Percentiles rank a stretch among this genome's conserved stretches.
Conservation (phyloP, 2,888 invertebrate species). For the Baronia brevicornis region DNA sequence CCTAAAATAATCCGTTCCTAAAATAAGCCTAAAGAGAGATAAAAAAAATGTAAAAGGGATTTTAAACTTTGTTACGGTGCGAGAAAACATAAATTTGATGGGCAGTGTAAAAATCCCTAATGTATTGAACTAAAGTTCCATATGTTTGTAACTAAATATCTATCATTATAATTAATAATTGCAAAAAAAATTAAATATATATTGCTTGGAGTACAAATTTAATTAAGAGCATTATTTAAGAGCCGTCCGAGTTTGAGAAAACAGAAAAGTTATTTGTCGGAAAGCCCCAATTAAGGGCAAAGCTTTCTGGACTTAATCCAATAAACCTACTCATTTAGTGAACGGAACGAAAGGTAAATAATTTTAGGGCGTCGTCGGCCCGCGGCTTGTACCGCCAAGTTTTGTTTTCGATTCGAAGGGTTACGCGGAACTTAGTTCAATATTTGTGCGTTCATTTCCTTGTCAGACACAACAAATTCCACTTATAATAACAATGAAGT, state of each 20-base stretch:
- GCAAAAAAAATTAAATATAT: slow-evolving; percentile 35
- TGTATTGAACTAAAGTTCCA: too few relatives aligned
- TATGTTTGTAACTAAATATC: not conserved
- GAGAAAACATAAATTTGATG: too few relatives aligned
- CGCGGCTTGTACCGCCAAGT: slow-evolving; percentile 40
- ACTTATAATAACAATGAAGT: too few relatives aligned
- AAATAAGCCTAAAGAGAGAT: too few relatives aligned
- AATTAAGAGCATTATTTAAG: slow-evolving; percentile 67
- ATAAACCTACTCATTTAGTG: slow-evolving; percentile 73
- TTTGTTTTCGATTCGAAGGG: slow-evolving; percentile 37
- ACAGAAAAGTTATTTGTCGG: slow-evolving; percentile 71
- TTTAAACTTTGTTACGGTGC: too few relatives aligned
- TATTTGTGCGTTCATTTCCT: slow-evolving; percentile 8
- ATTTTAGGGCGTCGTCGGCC: slow-evolving; percentile 49
- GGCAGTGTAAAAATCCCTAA: too few relatives aligned
- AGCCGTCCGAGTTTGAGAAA: slow-evolving; percentile 69
- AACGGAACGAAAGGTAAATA: slow-evolving; percentile 70
- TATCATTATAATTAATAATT: slow-evolving; percentile 22
- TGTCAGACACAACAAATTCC: too few relatives aligned
- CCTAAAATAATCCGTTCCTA: too few relatives aligned
- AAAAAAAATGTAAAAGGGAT: too few relatives aligned
- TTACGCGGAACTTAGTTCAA: slow-evolving; percentile 25
- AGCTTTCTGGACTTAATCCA: slow-evolving; percentile 73
- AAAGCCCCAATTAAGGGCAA: slow-evolving; percentile 72
- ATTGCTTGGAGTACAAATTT: slow-evolving; percentile 54